A percentile compares a stretch with the other conserved stretches of the same genome.
Evolutionary conservation across 2,888 invertebrate genomes (phyloP).

Genomic region (Norana najaformis): DNA sequence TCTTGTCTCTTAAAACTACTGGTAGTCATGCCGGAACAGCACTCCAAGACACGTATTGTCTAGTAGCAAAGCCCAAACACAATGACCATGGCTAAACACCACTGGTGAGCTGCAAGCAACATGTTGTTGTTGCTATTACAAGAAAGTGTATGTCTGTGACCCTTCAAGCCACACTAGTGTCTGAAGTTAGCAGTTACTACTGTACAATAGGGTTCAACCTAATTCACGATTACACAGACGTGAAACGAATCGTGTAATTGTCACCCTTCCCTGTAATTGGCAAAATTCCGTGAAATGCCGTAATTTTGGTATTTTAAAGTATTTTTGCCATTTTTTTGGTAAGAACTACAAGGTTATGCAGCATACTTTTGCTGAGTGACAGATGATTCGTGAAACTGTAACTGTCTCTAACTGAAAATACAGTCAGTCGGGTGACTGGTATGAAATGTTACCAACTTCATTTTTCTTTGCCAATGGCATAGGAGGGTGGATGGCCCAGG

Average conservation of each 20-base stretch:
- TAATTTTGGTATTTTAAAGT: too few species aligned
- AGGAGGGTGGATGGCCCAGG: too few species aligned
- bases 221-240: background rate
- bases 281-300: too few species aligned
- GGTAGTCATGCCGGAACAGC: background rate
- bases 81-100: background rate
- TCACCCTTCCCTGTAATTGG: too few species aligned
- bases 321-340: too few species aligned
- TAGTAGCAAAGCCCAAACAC: background rate
- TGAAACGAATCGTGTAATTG: slow-evolving; percentile 27
- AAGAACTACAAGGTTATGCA: too few species aligned
- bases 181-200: background rate
- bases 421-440: too few species aligned
- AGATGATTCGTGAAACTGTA: too few species aligned
- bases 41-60: background rate
- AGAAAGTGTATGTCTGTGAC: background rate
- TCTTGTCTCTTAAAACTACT: background rate
- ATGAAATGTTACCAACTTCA: too few species aligned
- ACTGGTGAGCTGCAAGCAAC: background rate
- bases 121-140: background rate
- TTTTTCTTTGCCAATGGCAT: too few species aligned
- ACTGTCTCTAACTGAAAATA: too few species aligned
- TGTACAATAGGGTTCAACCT: background rate
- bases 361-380: too few species aligned
- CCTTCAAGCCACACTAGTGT: background rate